Evolutionary conservation across 2,113 vertebrate genomes (phyloP), one percentile per base, ranked within the genome.

Genomic region (Vanacampus margaritifer): DNA sequence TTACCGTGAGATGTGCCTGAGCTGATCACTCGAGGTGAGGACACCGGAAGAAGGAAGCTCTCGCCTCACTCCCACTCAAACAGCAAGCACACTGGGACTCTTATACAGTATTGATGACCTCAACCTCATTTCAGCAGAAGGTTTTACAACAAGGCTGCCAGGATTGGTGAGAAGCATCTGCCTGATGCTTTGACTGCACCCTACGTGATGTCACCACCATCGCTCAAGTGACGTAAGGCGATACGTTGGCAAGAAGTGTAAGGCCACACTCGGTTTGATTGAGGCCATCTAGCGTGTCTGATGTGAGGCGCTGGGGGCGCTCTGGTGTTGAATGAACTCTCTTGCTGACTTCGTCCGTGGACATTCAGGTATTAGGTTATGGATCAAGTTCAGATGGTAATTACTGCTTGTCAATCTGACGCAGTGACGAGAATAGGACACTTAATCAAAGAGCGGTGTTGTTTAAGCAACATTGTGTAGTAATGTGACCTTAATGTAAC

Each of bases 301-400:
- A 74, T 23, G 45, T 12, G 51, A 73, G 69, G 71, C 41, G 59
- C 69, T 48, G 67, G 10, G 74, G 74, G 70, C 54, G 76, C 74
- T 74, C 73, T 81, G 57, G 73, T 74, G 80, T 87, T 89, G 78
- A 87, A 69, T 81, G 76, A 76, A 67, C 62, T 56, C 65, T 68
- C 69, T 70, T 63, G 72, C 77, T 81, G 74, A 66, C 79, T 65
- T 83, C 57, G 36, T 72, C 64, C 61, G 9, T 64, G 23, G 60
- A 71, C 69, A 60, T 71, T 71, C 62, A 69, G 86, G 81, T 84
- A 83, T 83, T 75, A 69, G 68, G 74, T 83, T 85, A 65, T 73
- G 67, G 81, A 79, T 89, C 79, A 71, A 37, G 64, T 87, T 89
- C 68, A 68, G 54, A 32, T 17, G 64, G 79, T 87, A 84, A 88